Evolutionary conservation across 2,797 vertebrate genomes (phyloP), one percentile per base, ranked within the genome.

Genomic region (Lepidocolaptes lacrymiger): DNA sequence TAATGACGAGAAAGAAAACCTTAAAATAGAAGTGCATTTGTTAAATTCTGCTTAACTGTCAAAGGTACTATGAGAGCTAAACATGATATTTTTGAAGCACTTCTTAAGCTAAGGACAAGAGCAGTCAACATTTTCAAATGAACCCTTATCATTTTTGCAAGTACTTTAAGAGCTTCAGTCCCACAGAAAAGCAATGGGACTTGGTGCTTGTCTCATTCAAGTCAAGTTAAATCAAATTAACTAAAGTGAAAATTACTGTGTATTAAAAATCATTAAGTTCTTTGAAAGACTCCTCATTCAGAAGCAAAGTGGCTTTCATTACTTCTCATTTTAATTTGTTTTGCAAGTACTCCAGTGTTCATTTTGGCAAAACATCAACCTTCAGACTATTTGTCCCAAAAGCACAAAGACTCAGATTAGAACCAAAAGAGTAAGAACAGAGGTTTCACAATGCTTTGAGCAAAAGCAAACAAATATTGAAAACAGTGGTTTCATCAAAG

Each of bases 401-500:
- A 96, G 81, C 81, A 93, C 92, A 94, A 93, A 96, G 82, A 85
- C 87, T 93, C 88, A 26, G 63, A 96, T 68, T 94, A 89, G 75
- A 92, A 91, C 48, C 37, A 62, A 85, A 94, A 89, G 81, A 88
- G 92, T 62, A 27, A 79, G 72, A 90, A 74, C 5, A 91, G 93
- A 75, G 39, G 39, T 73, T 62, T 92, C 83, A 87, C 67, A 89
- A 69, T 86, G 84, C 93, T 94, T 95, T 96, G n/a, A 85, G 75
- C 69, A 66, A 80, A 95, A 90, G 74, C 59, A 83, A 93, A 52
- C 39, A 69, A 88, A 93, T 86, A 95, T 5, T 80, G 88, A 94
- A 97, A 97, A 91, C 77, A 89, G 79, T 58, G 48, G 84, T 95
- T 95, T 95, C 91, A 95, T 86, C 88, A 88, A 77, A 75, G 91